A percentile compares a stretch with the other conserved stretches of the same genome.
phyloP scores from a whole-genome alignment of 2,797 vertebrate species.

The Enteromius argenteus region DNA sequence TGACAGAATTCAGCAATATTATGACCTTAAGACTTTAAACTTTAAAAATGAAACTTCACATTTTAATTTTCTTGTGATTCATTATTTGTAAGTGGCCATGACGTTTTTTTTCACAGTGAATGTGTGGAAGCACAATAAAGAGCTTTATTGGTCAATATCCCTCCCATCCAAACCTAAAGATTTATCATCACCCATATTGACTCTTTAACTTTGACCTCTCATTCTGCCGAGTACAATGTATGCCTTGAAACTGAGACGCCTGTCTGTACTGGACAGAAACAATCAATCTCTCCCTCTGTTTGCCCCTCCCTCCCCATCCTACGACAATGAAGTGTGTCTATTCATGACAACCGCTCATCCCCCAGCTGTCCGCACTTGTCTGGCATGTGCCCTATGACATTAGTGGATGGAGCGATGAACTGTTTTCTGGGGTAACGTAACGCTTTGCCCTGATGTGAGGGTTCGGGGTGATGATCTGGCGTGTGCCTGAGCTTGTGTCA shows the following conservation, averaged over 20 bases:
- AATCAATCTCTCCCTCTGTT: conserved; percentile 26
- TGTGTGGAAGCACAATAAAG: conserved; percentile 46
- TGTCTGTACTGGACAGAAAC: conserved; percentile 12
- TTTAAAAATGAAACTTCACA: not conserved
- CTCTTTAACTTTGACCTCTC: conserved; percentile 50
- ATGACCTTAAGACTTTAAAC: not conserved
- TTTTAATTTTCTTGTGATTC: not conserved
- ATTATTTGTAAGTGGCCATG: not conserved
- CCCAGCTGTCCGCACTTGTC: conserved; percentile 31
- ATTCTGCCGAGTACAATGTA: conserved; percentile 44
- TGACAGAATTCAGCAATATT: too few species aligned
- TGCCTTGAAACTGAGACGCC: conserved; percentile 34
- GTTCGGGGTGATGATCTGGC: conserved; percentile 70
- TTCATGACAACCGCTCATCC: conserved; percentile 31
- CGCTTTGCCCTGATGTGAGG: conserved; percentile 43
- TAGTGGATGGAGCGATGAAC: conserved; percentile 42
- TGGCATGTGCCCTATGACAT: conserved; percentile 69
- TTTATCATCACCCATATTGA: conserved; percentile 55
- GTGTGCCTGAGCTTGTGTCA: conserved; percentile 68
- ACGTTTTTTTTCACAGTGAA: not conserved
- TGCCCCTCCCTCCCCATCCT: not conserved
- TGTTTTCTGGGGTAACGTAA: conserved; percentile 57
- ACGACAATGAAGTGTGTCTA: conserved; percentile 42
- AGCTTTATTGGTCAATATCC: conserved; percentile 50
- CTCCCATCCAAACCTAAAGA: conserved; percentile 51